phyloP scores from a whole-genome alignment of 2,797 vertebrate species.

The Buceros bicornis region DNA sequence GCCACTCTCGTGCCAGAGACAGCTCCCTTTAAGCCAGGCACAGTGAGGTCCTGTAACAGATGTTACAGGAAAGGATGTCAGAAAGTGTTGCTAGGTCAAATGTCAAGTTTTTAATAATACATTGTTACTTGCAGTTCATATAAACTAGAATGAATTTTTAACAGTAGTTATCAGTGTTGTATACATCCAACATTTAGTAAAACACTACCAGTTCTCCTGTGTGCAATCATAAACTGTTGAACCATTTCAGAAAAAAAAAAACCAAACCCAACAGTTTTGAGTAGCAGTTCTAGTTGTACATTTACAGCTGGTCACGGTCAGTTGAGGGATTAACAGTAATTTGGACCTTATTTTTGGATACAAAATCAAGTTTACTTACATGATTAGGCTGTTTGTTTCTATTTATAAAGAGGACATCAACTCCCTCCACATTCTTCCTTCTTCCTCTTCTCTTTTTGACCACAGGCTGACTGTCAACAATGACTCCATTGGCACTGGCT shows the following conservation, averaged over 20 bases:
- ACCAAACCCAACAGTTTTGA: background rate
- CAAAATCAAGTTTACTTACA: constrained; percentile 79
- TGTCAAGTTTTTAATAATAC: background rate
- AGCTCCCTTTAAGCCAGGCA: background rate
- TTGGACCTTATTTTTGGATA: background rate
- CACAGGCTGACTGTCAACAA: constrained; percentile 88
- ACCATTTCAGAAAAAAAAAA: background rate
- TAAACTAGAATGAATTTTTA: background rate
- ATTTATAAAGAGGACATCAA: constrained; percentile 94
- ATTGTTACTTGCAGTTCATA: background rate
- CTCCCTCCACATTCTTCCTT: constrained; percentile 96
- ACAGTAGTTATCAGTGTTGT: background rate
- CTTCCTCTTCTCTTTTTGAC: constrained; percentile 93
- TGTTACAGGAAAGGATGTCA: background rate
- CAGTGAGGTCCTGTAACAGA: background rate
- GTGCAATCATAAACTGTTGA: background rate
- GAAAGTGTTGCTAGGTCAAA: background rate
- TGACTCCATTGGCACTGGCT: constrained; percentile 86
- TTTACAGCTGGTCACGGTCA: background rate
- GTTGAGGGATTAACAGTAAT: background rate
- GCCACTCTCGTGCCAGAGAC: background rate
- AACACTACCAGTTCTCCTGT: background rate
- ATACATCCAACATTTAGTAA: background rate
- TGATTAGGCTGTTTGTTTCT: constrained; percentile 87
- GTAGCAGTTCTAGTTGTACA: background rate